Percentiles rank a stretch among this genome's conserved stretches.
Evolutionary conservation across 64 coral and sea anemone genomes (phyloP).

Genomic region (Acropora tenuis): DNA sequence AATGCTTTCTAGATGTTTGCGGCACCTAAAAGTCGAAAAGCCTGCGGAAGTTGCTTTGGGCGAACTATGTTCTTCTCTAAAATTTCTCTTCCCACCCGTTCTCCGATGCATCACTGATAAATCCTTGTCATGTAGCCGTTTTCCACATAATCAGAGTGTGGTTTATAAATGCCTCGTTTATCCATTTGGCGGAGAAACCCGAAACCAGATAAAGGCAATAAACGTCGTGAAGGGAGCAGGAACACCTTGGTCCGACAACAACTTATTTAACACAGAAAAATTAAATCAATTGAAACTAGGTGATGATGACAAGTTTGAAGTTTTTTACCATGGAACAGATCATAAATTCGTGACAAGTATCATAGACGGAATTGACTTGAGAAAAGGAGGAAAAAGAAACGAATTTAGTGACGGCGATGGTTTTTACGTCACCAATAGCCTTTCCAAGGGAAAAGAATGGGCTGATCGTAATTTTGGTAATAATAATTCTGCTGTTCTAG

Average conservation of each 20-base stretch:
- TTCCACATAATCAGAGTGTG: neutral
- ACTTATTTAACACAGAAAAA: neutral
- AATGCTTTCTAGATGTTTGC: neutral
- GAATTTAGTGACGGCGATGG: slow-evolving; percentile 75
- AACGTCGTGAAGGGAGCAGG: neutral
- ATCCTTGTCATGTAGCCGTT: neutral
- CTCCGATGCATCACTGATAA: neutral
- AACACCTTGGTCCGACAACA: neutral
- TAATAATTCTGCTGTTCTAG: slow-evolving; percentile 52
- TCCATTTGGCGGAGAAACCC: neutral
- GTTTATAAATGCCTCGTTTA: neutral
- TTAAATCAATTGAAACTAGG: neutral
- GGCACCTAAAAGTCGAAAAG: neutral
- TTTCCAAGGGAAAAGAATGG: slow-evolving; percentile 25
- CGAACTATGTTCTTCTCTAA: neutral
- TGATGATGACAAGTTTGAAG: neutral
- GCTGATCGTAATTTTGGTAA: neutral
- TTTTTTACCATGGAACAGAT: slow-evolving; percentile 74
- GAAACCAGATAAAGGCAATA: neutral
- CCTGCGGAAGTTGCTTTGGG: neutral
- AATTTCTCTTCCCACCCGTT: neutral
- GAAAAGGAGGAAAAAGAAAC: neutral
- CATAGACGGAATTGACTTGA: slow-evolving; percentile 50
- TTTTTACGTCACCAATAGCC: slow-evolving; percentile 43
- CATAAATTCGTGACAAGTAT: slow-evolving; percentile 52